Percentiles rank a stretch among this genome's conserved stretches.
Evolutionary conservation across 1,140 invertebrate species (phyloP).

Genomic region (Conus ventricosus): DNA sequence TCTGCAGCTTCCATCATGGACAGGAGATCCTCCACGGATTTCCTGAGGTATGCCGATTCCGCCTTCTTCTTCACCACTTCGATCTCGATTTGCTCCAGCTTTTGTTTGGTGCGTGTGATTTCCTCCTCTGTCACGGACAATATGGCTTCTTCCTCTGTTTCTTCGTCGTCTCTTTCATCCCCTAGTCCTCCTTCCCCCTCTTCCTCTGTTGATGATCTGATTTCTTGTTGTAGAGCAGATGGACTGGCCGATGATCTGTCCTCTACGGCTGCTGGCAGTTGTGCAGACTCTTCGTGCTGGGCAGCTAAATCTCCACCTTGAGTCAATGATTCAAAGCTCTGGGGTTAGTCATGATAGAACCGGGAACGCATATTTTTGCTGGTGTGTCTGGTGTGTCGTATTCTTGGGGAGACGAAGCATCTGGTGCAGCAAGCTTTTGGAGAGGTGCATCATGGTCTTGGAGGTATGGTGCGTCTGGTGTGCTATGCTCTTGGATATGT

Average conservation of each 20-base stretch:
- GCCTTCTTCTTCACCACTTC: slow-evolving; percentile 5
- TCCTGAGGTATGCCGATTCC: not conserved
- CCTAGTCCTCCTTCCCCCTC: not conserved
- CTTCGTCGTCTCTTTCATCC: not conserved
- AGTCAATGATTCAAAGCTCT: not conserved
- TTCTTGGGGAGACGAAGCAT: no score
- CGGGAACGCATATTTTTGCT: not conserved
- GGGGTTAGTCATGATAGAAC: not conserved
- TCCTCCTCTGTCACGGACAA: not conserved
- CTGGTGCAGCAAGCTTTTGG: no score
- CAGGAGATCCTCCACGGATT: slow-evolving; percentile 7
- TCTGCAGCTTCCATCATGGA: slow-evolving; percentile 24
- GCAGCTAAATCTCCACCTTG: not conserved
- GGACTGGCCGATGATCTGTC: not conserved
- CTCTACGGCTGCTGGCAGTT: not conserved
- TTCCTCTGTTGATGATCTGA: not conserved
- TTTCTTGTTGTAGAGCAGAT: not conserved
- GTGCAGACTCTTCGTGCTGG: not conserved
- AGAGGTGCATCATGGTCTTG: no score
- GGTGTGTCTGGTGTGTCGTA: not conserved
- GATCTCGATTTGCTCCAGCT: not conserved
- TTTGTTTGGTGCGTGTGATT: slow-evolving; percentile 9
- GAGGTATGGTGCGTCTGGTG: not conserved
- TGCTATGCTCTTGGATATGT: not conserved
- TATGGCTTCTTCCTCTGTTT: not conserved